These are phyloP conservation scores for Mystacides longicornis DNA, from an alignment of 2,888 invertebrate genomes.

Conservation along the genomic window DNA sequence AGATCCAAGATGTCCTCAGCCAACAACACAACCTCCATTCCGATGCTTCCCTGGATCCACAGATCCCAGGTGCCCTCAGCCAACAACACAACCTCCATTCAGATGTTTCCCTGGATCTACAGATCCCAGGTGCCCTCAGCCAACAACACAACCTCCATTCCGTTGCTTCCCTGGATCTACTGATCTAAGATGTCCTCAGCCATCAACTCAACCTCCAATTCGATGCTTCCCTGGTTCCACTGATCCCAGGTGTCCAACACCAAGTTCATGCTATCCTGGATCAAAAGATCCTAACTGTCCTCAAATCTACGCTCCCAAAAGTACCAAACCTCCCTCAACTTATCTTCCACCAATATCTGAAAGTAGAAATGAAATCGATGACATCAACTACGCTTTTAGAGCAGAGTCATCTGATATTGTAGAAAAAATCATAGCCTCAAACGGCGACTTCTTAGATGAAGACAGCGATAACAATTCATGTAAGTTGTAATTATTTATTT, in stretches of 20 bases:
- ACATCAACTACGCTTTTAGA: constrained; percentile 36
- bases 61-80: constrained; percentile 30
- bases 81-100: constrained; percentile 24
- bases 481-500: constrained; percentile 25
- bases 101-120: constrained; percentile 30
- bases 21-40: constrained; percentile 36
- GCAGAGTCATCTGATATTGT: constrained; percentile 24
- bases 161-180: constrained; percentile 33
- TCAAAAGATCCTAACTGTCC: constrained; percentile 35
- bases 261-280: constrained; percentile 31
- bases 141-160: constrained; percentile 20
- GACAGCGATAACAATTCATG: constrained; percentile 11
- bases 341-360: constrained; percentile 26
- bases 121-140: constrained; percentile 30
- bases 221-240: constrained; percentile 32
- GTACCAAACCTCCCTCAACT: constrained; percentile 25
- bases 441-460: constrained; percentile 16
- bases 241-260: constrained; percentile 30
- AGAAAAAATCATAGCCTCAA: constrained; percentile 7
- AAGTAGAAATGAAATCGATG: constrained; percentile 33
- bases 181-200: constrained; percentile 35
- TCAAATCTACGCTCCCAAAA: constrained; percentile 28
- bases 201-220: constrained; percentile 21
- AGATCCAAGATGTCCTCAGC: constrained; percentile 31
- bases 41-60: constrained; percentile 32